Base-by-base conservation (phyloP, 2,888 invertebrate species). In the Autographa pulchrina region DNA sequence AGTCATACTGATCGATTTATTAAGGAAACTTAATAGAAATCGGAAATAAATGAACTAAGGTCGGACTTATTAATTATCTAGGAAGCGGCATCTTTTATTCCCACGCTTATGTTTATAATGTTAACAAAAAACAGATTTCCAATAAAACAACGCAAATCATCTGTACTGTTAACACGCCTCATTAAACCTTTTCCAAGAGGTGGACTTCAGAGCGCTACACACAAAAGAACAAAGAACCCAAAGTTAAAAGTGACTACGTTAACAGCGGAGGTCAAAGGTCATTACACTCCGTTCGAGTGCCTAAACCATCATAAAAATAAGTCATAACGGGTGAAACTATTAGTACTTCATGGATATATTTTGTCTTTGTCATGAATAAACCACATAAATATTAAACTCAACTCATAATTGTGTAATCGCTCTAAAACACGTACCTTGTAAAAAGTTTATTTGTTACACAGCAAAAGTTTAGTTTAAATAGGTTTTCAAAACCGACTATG, bases 171-270 rank as follows among this genome's bases (percentile, higher is more conserved):
- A 80, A 56, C 75, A 82, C 77, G 84, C 83, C 81, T 89, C 85
- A 88, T 88, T 88, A 85, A 83, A 68, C 81, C 73, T 41, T 73
- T 67, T 66, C 65, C 71, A 66, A 38, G 64, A 70, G 79, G 77
- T 72, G 75, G 63, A 72, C 74, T 75, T 61, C 72, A 69, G 70
- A 68, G 68, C 80, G 75, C 70, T 80, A 82, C 77, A 82, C 74
- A 72, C 72, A 77, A 79, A 74, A 78, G 75, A 82, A 80, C 75
- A 80, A 84, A 85, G 81, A 82, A 68, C 68, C 74, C 60, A 81
- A 87, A 86, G 83, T 87, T 83, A 86, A 83, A 85, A 84, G 83
- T 84, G 80, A 86, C 79, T 82, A 74, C 74, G 72, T 68, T 77
- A 70, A 72, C 59, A 81, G 72, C 75, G 80, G 76, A 80, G 81